These are phyloP conservation scores for Drosophila dives DNA, from an alignment of 2,888 invertebrate species.

Conservation along the genomic window DNA sequence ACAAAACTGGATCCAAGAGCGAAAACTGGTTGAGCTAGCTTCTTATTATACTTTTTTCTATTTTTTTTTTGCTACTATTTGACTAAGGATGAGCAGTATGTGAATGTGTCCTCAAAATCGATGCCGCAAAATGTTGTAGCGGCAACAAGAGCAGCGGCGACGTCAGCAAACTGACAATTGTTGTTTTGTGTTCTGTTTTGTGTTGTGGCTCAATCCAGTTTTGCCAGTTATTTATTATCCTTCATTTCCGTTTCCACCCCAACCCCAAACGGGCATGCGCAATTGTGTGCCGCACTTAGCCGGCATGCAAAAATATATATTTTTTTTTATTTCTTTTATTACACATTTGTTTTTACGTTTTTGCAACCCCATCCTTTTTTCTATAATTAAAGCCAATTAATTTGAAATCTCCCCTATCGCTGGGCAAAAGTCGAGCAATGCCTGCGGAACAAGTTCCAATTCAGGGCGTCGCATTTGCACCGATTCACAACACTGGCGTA, in stretches of 20 bases:
- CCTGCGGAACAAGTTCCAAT: conserved; percentile 32
- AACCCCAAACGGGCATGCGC: conserved; percentile 55
- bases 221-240: conserved; percentile 76
- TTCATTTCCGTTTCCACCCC: conserved; percentile 66
- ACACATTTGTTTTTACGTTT: neutral
- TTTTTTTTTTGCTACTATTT: conserved; percentile 11
- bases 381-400: conserved; percentile 38
- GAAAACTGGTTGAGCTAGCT: conserved; percentile 65
- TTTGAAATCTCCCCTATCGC: neutral
- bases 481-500: conserved; percentile 39
- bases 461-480: conserved; percentile 30
- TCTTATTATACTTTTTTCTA: conserved; percentile 1
- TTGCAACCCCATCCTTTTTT: conserved; percentile 16
- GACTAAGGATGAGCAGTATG: conserved; percentile 29
- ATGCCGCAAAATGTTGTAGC: conserved; percentile 56
- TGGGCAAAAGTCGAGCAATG: neutral
- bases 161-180: conserved; percentile 60
- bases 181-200: conserved; percentile 63
- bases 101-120: conserved; percentile 61
- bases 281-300: conserved; percentile 15
- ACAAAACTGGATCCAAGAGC: conserved; percentile 34
- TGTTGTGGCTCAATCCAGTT: conserved; percentile 81
- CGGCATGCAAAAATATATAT: neutral
- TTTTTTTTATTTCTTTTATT: neutral
- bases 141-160: conserved; percentile 33